phyloP scores from a whole-genome alignment of 2,797 vertebrate species.

The Gymnopithys bicolor region DNA sequence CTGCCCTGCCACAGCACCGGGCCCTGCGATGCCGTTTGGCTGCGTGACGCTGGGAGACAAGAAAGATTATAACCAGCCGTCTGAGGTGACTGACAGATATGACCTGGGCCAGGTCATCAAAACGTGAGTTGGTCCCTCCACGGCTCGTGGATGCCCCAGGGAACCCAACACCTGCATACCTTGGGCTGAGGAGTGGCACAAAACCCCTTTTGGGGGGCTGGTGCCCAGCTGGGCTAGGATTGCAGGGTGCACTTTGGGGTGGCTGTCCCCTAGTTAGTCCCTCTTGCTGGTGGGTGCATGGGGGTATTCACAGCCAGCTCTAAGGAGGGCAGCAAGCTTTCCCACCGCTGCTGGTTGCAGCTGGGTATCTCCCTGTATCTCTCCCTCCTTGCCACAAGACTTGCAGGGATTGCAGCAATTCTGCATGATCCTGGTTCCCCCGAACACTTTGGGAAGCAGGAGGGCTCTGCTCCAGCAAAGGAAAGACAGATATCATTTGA shows the following conservation, averaged over 20 bases:
- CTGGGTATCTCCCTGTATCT: neutral
- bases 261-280: neutral
- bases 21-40: slow-evolving; percentile 95
- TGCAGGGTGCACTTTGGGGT: neutral
- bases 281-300: neutral
- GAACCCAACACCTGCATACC: neutral
- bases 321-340: neutral
- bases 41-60: slow-evolving; percentile 96
- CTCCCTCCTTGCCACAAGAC: neutral
- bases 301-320: neutral
- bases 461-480: neutral
- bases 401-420: slow-evolving; percentile 8
- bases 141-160: fast-evolving
- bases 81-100: slow-evolving; percentile 98
- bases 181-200: neutral
- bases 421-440: fast-evolving
- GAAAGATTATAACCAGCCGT: slow-evolving; percentile 97
- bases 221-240: neutral
- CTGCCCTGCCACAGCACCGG: slow-evolving; percentile 70
- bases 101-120: slow-evolving; percentile 97
- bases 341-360: neutral
- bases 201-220: neutral
- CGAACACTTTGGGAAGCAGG: fast-evolving
- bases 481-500: neutral
- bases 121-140: slow-evolving; percentile 86